These are phyloP conservation scores for Leptogaster cylindrica DNA, from an alignment of 2,888 invertebrate species.

Conservation along the genomic window DNA sequence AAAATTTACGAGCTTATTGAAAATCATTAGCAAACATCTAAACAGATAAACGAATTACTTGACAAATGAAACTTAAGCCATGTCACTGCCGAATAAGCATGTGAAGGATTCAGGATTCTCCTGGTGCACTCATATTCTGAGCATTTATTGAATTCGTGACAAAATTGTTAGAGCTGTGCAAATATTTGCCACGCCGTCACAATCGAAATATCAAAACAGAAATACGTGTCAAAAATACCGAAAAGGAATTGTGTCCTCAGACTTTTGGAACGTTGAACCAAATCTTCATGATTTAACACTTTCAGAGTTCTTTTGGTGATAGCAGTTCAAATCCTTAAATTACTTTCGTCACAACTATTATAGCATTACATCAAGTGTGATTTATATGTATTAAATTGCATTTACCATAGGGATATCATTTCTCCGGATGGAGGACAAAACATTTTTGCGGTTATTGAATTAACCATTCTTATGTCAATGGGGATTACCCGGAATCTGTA, in stretches of 20 bases:
- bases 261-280: not conserved
- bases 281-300: conserved; percentile 24
- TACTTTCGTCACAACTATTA: conserved; percentile 18
- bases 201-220: conserved; percentile 43
- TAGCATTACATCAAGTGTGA: conserved; percentile 7
- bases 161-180: conserved; percentile 35
- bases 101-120: conserved; percentile 10
- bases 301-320: conserved; percentile 9
- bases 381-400: conserved; percentile 18
- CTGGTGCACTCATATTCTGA: conserved; percentile 33
- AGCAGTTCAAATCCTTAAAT: conserved; percentile 5
- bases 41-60: not conserved
- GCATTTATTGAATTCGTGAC: conserved; percentile 44
- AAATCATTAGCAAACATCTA: too few species aligned
- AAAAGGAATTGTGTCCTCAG: not conserved
- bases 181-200: conserved; percentile 42
- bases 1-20: too few species aligned
- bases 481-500: too few species aligned
- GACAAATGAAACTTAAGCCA: conserved; percentile 5
- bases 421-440: too few species aligned
- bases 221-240: conserved; percentile 38
- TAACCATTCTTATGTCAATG: too few species aligned
- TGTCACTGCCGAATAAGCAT: not conserved
- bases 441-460: too few species aligned
- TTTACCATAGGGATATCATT: too few species aligned